Conservation (phyloP, 2,888 invertebrate species). For the Sisyra nigra region DNA sequence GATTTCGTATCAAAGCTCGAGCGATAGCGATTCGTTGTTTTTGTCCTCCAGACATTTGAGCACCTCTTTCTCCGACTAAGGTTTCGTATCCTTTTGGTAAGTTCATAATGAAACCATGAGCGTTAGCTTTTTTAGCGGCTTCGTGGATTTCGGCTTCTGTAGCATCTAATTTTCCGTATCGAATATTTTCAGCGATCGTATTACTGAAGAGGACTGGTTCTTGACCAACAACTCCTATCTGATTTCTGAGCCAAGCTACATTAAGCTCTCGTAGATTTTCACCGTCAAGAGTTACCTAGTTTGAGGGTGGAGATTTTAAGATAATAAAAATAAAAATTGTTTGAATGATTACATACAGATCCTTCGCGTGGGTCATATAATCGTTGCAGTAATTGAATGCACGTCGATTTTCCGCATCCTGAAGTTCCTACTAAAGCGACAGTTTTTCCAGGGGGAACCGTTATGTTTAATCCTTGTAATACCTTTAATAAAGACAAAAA, state of each 20-base stretch:
- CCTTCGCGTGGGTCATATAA: constrained; percentile 57
- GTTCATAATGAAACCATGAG: constrained; percentile 57
- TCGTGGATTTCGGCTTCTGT: constrained; percentile 47
- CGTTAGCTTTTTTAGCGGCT: constrained; percentile 60
- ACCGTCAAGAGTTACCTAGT: constrained; percentile 47
- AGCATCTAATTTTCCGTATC: constrained; percentile 55
- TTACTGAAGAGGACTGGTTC: constrained; percentile 79
- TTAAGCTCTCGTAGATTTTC: constrained; percentile 56
- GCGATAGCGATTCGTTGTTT: constrained; percentile 86
- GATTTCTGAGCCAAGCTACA: constrained; percentile 57
- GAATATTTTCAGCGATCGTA: constrained; percentile 73
- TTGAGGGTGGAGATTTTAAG: too few species aligned
- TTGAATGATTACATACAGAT: constrained; percentile 32
- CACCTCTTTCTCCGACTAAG: constrained; percentile 67
- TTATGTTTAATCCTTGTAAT: constrained; percentile 45
- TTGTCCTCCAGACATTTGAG: constrained; percentile 74
- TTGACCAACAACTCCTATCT: constrained; percentile 81
- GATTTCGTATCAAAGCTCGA: constrained; percentile 64
- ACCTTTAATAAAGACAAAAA: too few species aligned
- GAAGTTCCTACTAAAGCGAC: constrained; percentile 59
- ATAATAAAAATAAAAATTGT: constrained; percentile 1
- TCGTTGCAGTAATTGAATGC: constrained; percentile 53
- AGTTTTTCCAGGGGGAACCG: constrained; percentile 52
- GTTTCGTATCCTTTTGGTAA: constrained; percentile 65
- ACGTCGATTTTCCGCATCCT: constrained; percentile 67